Percentiles rank a stretch among this genome's conserved stretches.
Evolutionary conservation across 2,888 invertebrate genomes (phyloP).

Genomic region (Tachina grossa): DNA sequence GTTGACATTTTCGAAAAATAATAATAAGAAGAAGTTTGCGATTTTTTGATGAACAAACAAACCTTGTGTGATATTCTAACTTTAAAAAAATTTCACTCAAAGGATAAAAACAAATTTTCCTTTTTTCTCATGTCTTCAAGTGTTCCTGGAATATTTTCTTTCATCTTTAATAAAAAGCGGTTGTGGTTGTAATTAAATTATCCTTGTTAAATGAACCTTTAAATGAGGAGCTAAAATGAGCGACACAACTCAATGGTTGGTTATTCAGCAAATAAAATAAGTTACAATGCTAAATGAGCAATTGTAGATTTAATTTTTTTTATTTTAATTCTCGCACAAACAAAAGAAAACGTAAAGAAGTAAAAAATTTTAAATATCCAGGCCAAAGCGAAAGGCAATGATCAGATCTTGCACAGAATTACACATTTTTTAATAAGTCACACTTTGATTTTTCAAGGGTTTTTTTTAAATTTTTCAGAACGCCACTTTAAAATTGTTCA

Average conservation of each 20-base stretch:
- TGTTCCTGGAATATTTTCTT: not conserved
- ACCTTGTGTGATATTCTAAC: too few relatives aligned
- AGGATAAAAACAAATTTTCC: not conserved
- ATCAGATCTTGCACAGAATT: not conserved
- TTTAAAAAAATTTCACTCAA: too few relatives aligned
- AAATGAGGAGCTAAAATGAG: not conserved
- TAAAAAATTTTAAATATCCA: not conserved
- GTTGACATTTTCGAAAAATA: too few relatives aligned
- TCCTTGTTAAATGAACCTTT: conserved; percentile 29
- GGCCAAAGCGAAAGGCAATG: not conserved
- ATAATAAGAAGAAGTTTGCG: too few relatives aligned
- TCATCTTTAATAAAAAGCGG: conserved; percentile 11
- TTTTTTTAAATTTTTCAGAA: too few relatives aligned
- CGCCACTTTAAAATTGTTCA: too few relatives aligned
- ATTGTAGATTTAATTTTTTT: not conserved
- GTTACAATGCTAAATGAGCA: not conserved
- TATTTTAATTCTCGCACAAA: not conserved
- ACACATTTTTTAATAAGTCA: too few relatives aligned
- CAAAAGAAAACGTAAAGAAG: not conserved
- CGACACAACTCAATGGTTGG: not conserved
- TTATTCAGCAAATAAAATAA: conserved; percentile 16
- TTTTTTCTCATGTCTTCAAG: not conserved
- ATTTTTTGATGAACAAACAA: too few relatives aligned
- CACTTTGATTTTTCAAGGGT: too few relatives aligned
- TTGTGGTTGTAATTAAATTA: conserved; percentile 35